Evolutionary conservation across 2,113 vertebrate genomes (phyloP).

Genomic region (Urocolius indicus): DNA sequence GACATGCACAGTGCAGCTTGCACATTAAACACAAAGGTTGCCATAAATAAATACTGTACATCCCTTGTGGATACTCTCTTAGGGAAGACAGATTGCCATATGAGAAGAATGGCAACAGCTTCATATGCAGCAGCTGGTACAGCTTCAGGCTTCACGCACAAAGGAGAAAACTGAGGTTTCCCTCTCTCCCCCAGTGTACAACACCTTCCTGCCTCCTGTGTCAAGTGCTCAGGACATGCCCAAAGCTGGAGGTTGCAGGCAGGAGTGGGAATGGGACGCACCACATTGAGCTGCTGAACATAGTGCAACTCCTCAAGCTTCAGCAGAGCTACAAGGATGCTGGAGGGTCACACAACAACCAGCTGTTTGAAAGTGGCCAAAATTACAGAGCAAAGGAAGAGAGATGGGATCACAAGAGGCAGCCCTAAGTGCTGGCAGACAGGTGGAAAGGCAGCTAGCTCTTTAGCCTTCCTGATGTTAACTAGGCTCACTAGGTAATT

Average conservation of each 20-base stretch:
- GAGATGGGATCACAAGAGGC: neutral
- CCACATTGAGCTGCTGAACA: neutral
- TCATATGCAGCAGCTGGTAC: neutral
- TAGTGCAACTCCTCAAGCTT: neutral
- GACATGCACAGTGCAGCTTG: neutral
- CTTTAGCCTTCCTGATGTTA: neutral
- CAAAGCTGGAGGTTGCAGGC: rapidly evolving
- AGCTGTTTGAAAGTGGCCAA: neutral
- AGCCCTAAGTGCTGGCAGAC: neutral
- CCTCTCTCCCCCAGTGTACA: neutral
- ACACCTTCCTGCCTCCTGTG: neutral
- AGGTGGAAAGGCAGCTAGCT: neutral
- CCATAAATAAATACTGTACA: neutral
- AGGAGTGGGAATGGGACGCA: neutral
- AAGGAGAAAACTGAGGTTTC: neutral
- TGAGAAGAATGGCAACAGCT: neutral
- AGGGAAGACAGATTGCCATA: neutral
- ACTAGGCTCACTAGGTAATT: neutral
- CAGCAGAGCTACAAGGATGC: neutral
- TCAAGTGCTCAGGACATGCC: rapidly evolving
- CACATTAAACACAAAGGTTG: neutral
- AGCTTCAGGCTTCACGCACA: neutral
- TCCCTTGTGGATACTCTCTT: neutral
- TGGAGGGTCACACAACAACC: neutral
- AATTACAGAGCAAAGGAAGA: neutral